Base-by-base conservation (phyloP, 2,888 invertebrate species). In the Plusia festucae region DNA sequence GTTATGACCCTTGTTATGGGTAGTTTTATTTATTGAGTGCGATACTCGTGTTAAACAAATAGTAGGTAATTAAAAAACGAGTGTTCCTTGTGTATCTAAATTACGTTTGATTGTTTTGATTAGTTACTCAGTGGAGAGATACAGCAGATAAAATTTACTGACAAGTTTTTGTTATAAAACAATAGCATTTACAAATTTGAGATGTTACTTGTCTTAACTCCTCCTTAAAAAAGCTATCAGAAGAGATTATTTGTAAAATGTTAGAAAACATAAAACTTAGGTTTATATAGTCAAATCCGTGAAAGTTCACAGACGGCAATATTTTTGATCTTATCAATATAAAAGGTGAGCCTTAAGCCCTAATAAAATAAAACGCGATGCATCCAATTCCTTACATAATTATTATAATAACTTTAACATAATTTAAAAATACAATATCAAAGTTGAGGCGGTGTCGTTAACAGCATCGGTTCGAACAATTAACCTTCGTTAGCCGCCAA, bases 401-500 rank as follows among this genome's bases (percentile, higher is more conserved):
- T 60, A 67, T 71, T 46, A 55, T 60, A 68, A 78, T 78, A 74
- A 75, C 60, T 79, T 69, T 60, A 76, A 77, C 76, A 66, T 76
- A 73, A 76, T 79, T 78, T 68, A 70, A 75, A 78, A 81, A 72
- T 76, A 73, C 65, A 74, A 75, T 71, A 70, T 73, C 44, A 74
- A 77, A 71, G 59, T 68, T 64, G 65, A 61, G 53, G 76, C 71
- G 76, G 81, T 83, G 82, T 85, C 81, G 80, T 82, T 84, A 85
- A 82, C 81, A 82, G 78, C 79, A 82, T 78, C 76, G 82, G 79
- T 76, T 81, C 77, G 82, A 83, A 89, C 88, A 90, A 91, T 92
- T 91, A 91, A 89, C 88, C 88, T 89, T 89, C 87, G 90, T 90
- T 90, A 90, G 88, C 86, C 81, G 82, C 86, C 89, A 91, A 91